Evolutionary conservation across 2,797 vertebrate species (phyloP).

Genomic region (Sebastes variabilis): DNA sequence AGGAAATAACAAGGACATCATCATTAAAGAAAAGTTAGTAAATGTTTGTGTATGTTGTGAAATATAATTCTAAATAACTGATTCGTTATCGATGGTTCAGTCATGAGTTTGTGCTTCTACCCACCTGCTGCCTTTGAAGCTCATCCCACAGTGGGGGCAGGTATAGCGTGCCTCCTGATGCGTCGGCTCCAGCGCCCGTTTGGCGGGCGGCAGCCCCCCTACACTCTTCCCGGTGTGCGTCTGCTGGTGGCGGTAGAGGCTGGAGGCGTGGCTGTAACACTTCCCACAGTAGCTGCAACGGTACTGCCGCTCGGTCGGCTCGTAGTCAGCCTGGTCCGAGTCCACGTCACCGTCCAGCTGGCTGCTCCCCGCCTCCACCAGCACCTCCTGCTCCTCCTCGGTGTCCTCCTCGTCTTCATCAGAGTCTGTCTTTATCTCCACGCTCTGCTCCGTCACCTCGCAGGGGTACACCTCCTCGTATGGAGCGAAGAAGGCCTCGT

Average conservation of each 20-base stretch:
- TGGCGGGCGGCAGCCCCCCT: slow-evolving; percentile 4
- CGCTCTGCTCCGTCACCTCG: slow-evolving; percentile 79
- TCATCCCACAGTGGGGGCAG: slow-evolving; percentile 82
- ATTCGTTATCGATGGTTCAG: no score
- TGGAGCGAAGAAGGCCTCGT: slow-evolving; percentile 79
- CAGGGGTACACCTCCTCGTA: slow-evolving; percentile 83
- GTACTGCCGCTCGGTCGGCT: slow-evolving; percentile 67
- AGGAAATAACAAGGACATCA: no score
- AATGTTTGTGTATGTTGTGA: no score
- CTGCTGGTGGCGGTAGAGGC: slow-evolving; percentile 80
- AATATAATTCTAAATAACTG: no score
- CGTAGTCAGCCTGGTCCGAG: slow-evolving; percentile 72
- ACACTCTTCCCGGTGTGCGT: slow-evolving; percentile 59
- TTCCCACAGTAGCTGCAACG: slow-evolving; percentile 79
- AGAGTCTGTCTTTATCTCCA: slow-evolving; percentile 79
- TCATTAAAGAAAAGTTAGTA: no score
- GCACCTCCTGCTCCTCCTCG: slow-evolving; percentile 62
- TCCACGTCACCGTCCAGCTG: slow-evolving; percentile 65
- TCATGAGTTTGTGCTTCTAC: no score
- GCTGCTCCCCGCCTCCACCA: slow-evolving; percentile 72
- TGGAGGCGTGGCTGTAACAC: slow-evolving; percentile 78
- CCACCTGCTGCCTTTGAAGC: slow-evolving; percentile 81
- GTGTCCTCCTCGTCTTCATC: slow-evolving; percentile 65
- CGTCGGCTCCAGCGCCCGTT: slow-evolving; percentile 46
- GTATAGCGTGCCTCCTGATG: slow-evolving; percentile 67